phyloP scores from a whole-genome alignment of 2,888 invertebrate species.

The Anodontia alba region DNA sequence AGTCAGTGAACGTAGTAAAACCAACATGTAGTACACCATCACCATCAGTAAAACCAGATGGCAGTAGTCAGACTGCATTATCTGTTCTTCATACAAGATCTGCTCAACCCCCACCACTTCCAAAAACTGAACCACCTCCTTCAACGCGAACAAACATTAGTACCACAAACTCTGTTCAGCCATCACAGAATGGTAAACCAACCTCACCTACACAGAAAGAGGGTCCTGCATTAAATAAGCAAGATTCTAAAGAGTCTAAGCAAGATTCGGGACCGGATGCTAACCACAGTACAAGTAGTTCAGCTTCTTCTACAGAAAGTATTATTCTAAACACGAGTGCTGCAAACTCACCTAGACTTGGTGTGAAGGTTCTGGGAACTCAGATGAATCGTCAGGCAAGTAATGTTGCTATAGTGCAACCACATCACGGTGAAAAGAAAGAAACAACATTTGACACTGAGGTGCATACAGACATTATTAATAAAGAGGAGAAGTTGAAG shows the following conservation, averaged over 20 bases:
- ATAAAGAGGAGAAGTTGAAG: slow-evolving; percentile 59
- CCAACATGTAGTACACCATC: slow-evolving; percentile 73
- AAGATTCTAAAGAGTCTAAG: slow-evolving; percentile 60
- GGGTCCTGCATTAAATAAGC: slow-evolving; percentile 37
- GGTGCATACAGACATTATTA: slow-evolving; percentile 78
- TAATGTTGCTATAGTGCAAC: slow-evolving; percentile 80
- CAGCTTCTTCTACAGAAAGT: slow-evolving; percentile 79
- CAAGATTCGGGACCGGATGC: slow-evolving; percentile 59
- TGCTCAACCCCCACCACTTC: slow-evolving; percentile 66
- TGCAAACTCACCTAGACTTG: slow-evolving; percentile 77
- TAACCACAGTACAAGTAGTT: slow-evolving; percentile 68
- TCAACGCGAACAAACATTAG: slow-evolving; percentile 62
- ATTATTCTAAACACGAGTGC: slow-evolving; percentile 76
- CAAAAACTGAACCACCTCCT: slow-evolving; percentile 68
- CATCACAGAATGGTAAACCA: neutral
- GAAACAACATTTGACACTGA: slow-evolving; percentile 83
- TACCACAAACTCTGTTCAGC: slow-evolving; percentile 28
- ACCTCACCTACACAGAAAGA: slow-evolving; percentile 16
- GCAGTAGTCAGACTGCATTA: slow-evolving; percentile 76
- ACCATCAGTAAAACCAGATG: slow-evolving; percentile 70
- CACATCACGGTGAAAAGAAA: slow-evolving; percentile 80
- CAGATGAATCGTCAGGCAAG: slow-evolving; percentile 74
- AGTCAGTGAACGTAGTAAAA: slow-evolving; percentile 79
- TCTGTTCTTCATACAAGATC: slow-evolving; percentile 75
- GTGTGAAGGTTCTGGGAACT: slow-evolving; percentile 76